Evolutionary conservation across 2,888 invertebrate species (phyloP), one percentile per base, ranked within the genome.

Genomic region (Geophilus truncorum): DNA sequence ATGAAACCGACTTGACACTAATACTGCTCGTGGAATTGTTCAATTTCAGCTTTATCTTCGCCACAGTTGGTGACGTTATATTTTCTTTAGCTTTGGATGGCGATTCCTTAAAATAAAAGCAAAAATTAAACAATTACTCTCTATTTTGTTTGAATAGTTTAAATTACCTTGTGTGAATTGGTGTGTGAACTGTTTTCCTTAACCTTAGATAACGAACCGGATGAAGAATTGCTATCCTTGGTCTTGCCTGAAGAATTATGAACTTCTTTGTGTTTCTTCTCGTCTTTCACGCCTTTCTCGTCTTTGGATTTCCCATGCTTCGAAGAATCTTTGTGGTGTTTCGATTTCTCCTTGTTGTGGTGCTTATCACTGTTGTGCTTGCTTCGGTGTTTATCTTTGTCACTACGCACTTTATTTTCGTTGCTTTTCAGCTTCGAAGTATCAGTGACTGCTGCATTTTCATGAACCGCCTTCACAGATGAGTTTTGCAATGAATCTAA

Each of bases 151-250:
- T 40, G 15, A 3, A 18, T 3, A 45, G 18, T 4, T 79, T 82
- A 83, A 25, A 78, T 82, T 34, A 77, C 77, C 77, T 77, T 77
- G 32, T 77, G 77, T 34, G 77, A 77, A 34, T 32, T 34, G 30
- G 18, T 77, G 77, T 77, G 77, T 30, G 25, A 75, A 30, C 36
- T 32, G 21, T 78, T 78, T 78, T 78, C 78, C 23, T 78, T 78
- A 6, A 45, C 21, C 36, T 78, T 78, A 12, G 45, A 18, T 9
- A 40, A 21, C n/a, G 78, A 78, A 9, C n/a, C 30, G 2, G 78
- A 40, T n/a, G 45, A 40, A 23, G 78, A 89, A 83, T 90, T 89
- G 84, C 87, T 90, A 80, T 90, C 90, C 84, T 89, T 90, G 82
- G 90, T 90, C 84, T 89, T 90, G 84, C 84, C 86, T 23, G 86